phyloP scores from a whole-genome alignment of 53 echinoderm and acorn worm genomes.

The Astropecten irregularis region DNA sequence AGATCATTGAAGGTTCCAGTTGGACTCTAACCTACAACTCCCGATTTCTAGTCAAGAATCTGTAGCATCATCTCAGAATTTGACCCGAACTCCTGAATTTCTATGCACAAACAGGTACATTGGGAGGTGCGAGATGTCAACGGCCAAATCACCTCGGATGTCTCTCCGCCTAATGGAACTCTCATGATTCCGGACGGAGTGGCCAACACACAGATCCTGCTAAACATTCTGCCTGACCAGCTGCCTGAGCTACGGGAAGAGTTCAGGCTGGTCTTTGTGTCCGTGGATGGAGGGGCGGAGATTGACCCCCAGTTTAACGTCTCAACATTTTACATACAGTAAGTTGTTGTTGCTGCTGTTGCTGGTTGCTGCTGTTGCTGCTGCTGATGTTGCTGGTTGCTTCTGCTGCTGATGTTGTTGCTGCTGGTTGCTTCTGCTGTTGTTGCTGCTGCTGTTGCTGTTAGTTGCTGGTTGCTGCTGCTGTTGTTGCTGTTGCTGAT shows the following conservation, averaged over 20 bases:
- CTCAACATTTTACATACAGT: slow-evolving; percentile 56
- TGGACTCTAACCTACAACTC: no score
- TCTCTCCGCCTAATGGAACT: slow-evolving; percentile 81
- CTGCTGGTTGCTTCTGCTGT: no score
- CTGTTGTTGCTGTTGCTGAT: no score
- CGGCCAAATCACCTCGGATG: slow-evolving; percentile 57
- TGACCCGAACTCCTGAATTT: neutral
- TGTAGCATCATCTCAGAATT: no score
- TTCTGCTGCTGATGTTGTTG: no score
- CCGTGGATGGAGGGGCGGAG: slow-evolving; percentile 90
- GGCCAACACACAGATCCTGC: slow-evolving; percentile 75
- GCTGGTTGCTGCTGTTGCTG: no score
- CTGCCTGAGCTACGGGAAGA: slow-evolving; percentile 80
- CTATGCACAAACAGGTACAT: slow-evolving; percentile 79
- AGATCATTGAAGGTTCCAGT: no score
- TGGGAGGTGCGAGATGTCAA: slow-evolving; percentile 74
- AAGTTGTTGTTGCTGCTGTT: neutral
- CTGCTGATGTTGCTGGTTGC: no score
- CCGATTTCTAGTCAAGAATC: no score
- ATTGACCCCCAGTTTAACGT: slow-evolving; percentile 72
- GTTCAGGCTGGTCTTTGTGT: slow-evolving; percentile 67
- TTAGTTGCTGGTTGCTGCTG: no score
- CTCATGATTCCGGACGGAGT: slow-evolving; percentile 77
- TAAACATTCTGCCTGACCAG: slow-evolving; percentile 77
- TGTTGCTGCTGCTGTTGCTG: no score